Evolutionary conservation across 1,140 invertebrate species (phyloP).

Genomic region (Sarcophaga bullata): DNA sequence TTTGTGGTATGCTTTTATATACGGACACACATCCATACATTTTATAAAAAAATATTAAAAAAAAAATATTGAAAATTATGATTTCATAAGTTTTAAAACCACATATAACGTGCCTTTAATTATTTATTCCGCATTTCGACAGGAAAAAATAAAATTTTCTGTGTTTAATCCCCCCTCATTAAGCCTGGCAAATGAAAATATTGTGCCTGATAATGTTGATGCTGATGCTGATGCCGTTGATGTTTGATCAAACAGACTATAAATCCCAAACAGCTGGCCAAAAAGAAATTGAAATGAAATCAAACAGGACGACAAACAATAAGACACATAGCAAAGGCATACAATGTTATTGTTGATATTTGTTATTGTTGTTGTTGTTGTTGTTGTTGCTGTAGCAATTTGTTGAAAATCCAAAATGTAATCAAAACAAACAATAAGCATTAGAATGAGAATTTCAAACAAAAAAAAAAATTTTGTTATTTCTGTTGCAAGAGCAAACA

Average conservation of each 20-base stretch:
- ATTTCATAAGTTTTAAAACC: no score
- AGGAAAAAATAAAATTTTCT: background rate
- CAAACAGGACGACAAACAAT: background rate
- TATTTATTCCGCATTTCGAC: no score
- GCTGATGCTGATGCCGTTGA: background rate
- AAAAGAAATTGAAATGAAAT: background rate
- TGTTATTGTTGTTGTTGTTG: no score
- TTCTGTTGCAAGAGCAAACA: constrained; percentile 5
- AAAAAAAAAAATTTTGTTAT: constrained; percentile 2
- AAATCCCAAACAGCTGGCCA: constrained; percentile 6
- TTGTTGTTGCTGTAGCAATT: constrained; percentile 17
- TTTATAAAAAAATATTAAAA: no score
- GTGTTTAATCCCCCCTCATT: background rate
- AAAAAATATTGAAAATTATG: no score
- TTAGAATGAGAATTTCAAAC: constrained; percentile 14
- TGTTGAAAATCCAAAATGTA: constrained; percentile 16
- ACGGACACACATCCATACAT: no score
- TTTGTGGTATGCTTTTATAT: no score
- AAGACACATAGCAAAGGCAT: background rate
- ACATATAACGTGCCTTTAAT: no score
- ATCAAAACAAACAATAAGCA: constrained; percentile 10
- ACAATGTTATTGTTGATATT: no score
- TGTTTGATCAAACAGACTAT: background rate
- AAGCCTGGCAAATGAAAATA: background rate
- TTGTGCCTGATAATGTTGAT: no score